A percentile compares a stretch with the other conserved stretches of the same genome.
These are phyloP conservation scores for Tryphoninae sp. DNA, from an alignment of 2,888 invertebrate species.

Conservation along the genomic window DNA sequence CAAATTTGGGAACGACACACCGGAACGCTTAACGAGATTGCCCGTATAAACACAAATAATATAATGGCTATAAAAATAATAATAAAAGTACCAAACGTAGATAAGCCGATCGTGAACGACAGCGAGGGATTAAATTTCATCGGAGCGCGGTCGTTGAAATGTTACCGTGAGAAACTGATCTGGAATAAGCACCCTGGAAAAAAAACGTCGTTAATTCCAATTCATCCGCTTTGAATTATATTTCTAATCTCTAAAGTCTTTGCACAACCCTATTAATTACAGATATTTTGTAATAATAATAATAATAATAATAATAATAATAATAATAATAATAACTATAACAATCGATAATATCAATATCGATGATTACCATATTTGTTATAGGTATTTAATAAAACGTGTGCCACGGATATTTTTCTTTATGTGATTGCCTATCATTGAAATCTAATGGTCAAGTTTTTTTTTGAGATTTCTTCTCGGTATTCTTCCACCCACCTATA, in stretches of 20 bases:
- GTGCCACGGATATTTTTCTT: not conserved
- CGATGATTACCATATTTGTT: too few relatives aligned
- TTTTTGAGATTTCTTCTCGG: constrained; percentile 4
- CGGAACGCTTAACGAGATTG: constrained; percentile 23
- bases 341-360: constrained; percentile 3
- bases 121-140: constrained; percentile 42
- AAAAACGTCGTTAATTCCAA: not conserved
- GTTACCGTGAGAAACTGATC: not conserved
- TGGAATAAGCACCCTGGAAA: not conserved
- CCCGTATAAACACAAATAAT: not conserved
- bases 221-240: not conserved
- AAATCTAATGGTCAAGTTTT: not conserved
- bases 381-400: not conserved
- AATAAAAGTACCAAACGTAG: not conserved
- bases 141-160: not conserved
- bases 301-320: too few relatives aligned
- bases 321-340: constrained; percentile 26
- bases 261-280: too few relatives aligned
- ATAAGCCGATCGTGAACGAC: constrained; percentile 22
- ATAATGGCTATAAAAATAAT: constrained; percentile 28
- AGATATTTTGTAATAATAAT: not conserved
- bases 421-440: not conserved
- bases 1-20: constrained; percentile 57
- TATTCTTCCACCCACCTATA: constrained; percentile 23
- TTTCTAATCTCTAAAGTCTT: not conserved